Percentiles rank a stretch among this genome's conserved stretches.
Evolutionary conservation across 2,888 invertebrate species (phyloP).

Genomic region (Adela reaumurella): DNA sequence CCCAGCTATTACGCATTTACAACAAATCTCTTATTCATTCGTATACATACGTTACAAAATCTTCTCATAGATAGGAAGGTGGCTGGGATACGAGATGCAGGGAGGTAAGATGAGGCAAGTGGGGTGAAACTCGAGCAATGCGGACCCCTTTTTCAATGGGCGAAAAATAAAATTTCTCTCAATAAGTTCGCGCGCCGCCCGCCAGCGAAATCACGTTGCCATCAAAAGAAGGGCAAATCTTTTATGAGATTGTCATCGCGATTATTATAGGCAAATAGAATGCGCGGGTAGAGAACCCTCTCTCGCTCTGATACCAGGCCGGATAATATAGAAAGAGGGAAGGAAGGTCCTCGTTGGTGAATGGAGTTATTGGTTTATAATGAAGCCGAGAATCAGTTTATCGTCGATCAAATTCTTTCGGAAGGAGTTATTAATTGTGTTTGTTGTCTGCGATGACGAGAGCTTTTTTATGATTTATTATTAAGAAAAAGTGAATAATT

Average conservation of each 20-base stretch:
- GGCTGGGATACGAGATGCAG: background rate
- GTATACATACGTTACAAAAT: constrained; percentile 39
- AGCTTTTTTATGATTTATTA: no score
- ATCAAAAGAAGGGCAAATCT: constrained; percentile 55
- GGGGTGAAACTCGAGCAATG: background rate
- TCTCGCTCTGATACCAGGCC: background rate
- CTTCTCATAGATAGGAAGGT: constrained; percentile 33
- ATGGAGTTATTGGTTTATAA: background rate
- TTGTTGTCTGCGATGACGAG: background rate
- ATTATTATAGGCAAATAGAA: constrained; percentile 58
- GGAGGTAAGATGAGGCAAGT: background rate
- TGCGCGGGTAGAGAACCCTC: constrained; percentile 38
- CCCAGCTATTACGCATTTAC: constrained; percentile 32
- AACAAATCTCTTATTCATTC: constrained; percentile 48
- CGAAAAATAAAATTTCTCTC: constrained; percentile 36
- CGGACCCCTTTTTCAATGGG: constrained; percentile 38
- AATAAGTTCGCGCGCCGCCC: constrained; percentile 33
- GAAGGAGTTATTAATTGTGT: background rate
- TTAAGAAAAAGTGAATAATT: no score
- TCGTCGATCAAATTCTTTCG: background rate
- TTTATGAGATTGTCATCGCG: constrained; percentile 58
- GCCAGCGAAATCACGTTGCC: constrained; percentile 51
- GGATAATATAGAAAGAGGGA: background rate
- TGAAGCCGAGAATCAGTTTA: background rate
- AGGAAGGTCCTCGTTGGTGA: background rate